Evolutionary conservation across 2,797 vertebrate species (phyloP), one percentile per base, ranked within the genome.

Genomic region (Onychomys leucogaster): DNA sequence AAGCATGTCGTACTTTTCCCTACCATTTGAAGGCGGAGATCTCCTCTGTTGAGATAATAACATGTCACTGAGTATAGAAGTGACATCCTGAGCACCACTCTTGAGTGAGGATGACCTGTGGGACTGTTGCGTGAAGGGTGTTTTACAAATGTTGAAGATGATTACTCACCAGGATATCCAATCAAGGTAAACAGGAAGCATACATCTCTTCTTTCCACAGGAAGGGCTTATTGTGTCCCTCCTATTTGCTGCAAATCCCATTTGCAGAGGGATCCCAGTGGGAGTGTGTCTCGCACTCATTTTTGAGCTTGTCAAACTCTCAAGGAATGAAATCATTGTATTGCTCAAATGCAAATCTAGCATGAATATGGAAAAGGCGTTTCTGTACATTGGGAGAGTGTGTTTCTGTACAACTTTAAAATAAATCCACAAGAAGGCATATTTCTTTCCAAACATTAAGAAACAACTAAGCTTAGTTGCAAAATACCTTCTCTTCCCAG

Each of bases 261-360:
- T 96, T 97, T 94, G 78, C 75, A 46, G 12, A 85, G 94, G 49
- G 93, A 92, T 89, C n/a, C 83, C 94, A 80, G 5, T 55, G 91
- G 95, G 90, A 97, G 34, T 43, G 32, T 75, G 91, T 41, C 76
- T 97, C 80, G n/a, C 41, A 78, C 27, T 89, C 89, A 96, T 85
- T 94, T 94, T 59, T 95, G 75, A 97, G 95, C 81, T 93, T 85
- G 65, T 61, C 63, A 43, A 98, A 98, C 96, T 91, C 97, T 96
- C 96, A 97, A 94, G 73, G 97, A 97, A 97, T 49, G 95, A 97
- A 96, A 98, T 97, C 96, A 97, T 81, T 84, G 86, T 96, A 96
- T 96, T 80, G 67, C 85, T 95, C 96, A 91, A 96, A 91, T 95
- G 89, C 65, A 95, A 98, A 98, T 98, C 71, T 46, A 65, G 49